Conservation (phyloP, 2,113 vertebrate genomes). For the Enhydra lutris region DNA sequence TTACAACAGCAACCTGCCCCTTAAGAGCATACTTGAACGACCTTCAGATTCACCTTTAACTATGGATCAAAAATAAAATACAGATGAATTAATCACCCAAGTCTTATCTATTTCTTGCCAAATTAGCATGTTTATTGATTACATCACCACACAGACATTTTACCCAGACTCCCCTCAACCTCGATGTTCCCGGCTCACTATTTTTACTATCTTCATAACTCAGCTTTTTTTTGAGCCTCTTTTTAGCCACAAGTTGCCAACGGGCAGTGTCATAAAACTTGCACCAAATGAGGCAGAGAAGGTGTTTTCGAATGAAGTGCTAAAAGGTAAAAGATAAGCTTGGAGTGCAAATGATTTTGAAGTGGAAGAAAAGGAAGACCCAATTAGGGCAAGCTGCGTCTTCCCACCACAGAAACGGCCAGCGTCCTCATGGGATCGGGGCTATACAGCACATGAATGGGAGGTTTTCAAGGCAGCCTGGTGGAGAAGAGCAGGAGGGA, state of each 20-base stretch:
- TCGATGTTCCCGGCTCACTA: background rate
- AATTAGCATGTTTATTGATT: background rate
- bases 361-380: background rate
- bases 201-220: background rate
- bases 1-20: background rate
- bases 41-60: background rate
- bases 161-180: background rate
- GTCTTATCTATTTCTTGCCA: background rate
- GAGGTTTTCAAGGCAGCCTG: background rate
- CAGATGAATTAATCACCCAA: background rate
- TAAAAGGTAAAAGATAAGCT: background rate
- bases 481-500: background rate
- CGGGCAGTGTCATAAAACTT: background rate
- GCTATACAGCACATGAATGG: no score
- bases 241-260: slow-evolving; percentile 5
- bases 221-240: background rate
- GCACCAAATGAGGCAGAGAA: slow-evolving; percentile 14
- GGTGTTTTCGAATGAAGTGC: background rate
- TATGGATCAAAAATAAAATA: background rate
- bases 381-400: background rate
- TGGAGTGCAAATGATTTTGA: background rate
- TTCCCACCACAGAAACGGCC: background rate
- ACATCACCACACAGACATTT: background rate
- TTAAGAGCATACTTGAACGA: background rate
- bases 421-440: background rate